Base-by-base conservation (phyloP, 2,113 vertebrate species). In the Ptychochromis oligacanthus region DNA sequence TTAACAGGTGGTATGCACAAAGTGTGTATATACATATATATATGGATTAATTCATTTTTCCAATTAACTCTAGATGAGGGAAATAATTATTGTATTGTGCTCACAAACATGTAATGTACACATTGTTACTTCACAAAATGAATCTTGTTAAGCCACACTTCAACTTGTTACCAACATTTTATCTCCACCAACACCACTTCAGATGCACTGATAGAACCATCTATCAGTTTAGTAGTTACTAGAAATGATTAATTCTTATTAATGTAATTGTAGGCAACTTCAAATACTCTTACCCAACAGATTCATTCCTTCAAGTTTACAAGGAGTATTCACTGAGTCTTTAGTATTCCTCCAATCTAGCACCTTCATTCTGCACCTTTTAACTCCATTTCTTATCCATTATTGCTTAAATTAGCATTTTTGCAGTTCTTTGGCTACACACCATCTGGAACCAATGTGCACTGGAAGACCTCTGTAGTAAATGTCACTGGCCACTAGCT, bases 361-460 rank as follows among this genome's bases (percentile, higher is more conserved):
- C 46, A 36, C 57, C 7, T 79, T 34, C 2, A 72, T 58, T 81
- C 17, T 52, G 46, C 24, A 52, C 43, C 36, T 88, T 87, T 84
- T 70, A 77, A 81, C 76, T 78, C 70, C 6, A 84, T 84, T 75
- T 87, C 40, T 78, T 81, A 80, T 82, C 82, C 80, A 84, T 92
- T 86, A 86, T 86, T 70, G 87, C 80, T 80, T 87, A 85, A 82
- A 80, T 82, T 79, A 88, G 83, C 85, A 88, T 76, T 90, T 81
- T 64, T 82, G 74, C 75, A 75, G 46, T 80, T 84, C 54, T 77
- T 65, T n/a, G 13, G 77, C 70, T 85, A 5, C 74, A 81, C 52
- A 57, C 78, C 24, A 57, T 77, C 65, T 86, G 82, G 60, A 83
- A 81, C 79, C 59, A 55, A 52, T 64, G 34, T 79, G 34, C 31